Conservation (phyloP, 2,113 vertebrate genomes). For the Strix aluco region DNA sequence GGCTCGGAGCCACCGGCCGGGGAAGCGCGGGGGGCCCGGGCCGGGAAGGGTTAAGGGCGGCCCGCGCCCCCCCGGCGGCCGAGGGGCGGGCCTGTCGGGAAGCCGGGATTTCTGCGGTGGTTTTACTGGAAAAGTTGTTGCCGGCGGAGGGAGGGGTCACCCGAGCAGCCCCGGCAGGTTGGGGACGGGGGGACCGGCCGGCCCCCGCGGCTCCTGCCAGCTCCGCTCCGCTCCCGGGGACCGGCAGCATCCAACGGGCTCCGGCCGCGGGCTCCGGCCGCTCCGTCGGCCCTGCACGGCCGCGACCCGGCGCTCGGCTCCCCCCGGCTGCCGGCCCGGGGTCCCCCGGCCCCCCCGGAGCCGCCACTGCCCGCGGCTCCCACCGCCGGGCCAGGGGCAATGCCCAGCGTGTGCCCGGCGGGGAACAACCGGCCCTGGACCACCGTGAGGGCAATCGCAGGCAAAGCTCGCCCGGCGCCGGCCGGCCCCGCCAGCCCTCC, state of each 20-base stretch:
- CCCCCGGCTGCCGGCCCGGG: not conserved
- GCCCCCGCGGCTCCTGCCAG: not conserved
- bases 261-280: not conserved
- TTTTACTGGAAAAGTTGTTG: conserved; percentile 81
- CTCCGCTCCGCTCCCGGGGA: not conserved
- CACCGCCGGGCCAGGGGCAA: not conserved
- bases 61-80: conserved; percentile 45
- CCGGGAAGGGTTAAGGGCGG: conserved; percentile 69
- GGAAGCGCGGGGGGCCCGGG: not conserved
- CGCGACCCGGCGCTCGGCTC: not conserved
- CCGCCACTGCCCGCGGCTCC: too few relatives aligned
- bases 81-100: conserved; percentile 78
- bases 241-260: not conserved
- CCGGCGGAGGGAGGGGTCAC: conserved; percentile 74
- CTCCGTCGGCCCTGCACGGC: not conserved
- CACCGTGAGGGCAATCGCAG: rapidly evolving
- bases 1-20: not conserved
- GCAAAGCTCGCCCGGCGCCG: rapidly evolving
- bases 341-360: not conserved
- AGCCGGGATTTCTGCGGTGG: conserved; percentile 76
- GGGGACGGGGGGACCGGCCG: not conserved
- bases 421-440: not conserved
- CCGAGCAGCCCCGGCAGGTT: conserved; percentile 70
- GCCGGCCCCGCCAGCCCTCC: not conserved
- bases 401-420: not conserved